Evolutionary conservation across 2,113 vertebrate species (phyloP).

Genomic region (Chionis minor): DNA sequence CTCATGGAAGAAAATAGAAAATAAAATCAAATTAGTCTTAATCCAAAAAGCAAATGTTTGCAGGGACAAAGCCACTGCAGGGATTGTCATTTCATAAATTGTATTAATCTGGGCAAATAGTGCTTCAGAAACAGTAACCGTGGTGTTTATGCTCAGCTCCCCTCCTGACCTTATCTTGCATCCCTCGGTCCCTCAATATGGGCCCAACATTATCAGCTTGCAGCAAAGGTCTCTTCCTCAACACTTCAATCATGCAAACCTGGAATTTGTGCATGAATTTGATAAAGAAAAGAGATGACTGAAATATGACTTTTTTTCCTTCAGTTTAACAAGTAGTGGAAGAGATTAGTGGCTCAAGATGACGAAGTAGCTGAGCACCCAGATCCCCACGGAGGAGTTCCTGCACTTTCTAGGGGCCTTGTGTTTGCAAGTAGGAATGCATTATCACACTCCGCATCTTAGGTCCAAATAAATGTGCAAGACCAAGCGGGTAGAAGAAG

Average conservation of each 20-base stretch:
- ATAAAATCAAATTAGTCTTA: constrained; percentile 59
- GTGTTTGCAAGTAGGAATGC: background rate
- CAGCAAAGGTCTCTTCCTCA: background rate
- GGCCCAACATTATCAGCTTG: constrained; percentile 24
- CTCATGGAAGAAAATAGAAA: constrained; percentile 35
- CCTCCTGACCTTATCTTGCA: constrained; percentile 25
- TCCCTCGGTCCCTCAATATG: background rate
- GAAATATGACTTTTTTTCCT: background rate
- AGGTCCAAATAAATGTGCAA: background rate
- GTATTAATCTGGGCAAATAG: constrained; percentile 70
- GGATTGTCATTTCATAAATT: constrained; percentile 65
- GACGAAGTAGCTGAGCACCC: background rate
- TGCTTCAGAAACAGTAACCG: constrained; percentile 40
- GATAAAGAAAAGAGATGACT: background rate
- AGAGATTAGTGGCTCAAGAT: background rate
- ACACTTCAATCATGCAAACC: background rate
- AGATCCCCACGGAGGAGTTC: background rate
- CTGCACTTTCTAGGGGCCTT: accelerated
- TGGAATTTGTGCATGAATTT: background rate
- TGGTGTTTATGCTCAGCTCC: constrained; percentile 38
- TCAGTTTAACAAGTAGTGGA: background rate
- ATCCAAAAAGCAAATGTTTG: constrained; percentile 67
- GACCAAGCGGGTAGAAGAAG: background rate
- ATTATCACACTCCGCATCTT: background rate
- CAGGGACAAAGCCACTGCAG: constrained; percentile 51